phyloP scores from a whole-genome alignment of 37 sponge, comb jelly and placozoan species.

The Bolinopsis microptera region DNA sequence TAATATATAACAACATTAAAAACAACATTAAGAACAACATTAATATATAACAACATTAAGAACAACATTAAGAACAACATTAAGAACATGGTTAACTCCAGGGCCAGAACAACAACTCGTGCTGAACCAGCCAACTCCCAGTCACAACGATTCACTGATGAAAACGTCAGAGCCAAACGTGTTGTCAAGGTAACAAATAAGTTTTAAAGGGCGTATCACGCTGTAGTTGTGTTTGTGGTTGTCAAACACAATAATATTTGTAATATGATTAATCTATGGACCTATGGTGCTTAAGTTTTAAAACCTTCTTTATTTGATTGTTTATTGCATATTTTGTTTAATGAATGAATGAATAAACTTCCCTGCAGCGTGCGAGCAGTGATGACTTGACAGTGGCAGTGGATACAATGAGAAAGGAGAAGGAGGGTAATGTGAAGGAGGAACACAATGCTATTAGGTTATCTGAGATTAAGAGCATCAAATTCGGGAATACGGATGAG shows the following conservation, averaged over 20 bases:
- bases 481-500: neutral
- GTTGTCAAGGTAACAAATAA: neutral
- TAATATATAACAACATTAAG: no score
- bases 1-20: no score
- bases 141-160: constrained; percentile 30
- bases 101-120: neutral
- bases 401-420: neutral
- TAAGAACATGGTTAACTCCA: no score
- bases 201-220: no score
- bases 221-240: no score
- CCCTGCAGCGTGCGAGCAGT: neutral
- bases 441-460: neutral
- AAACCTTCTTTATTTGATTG: neutral
- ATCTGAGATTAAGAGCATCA: neutral
- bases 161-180: constrained; percentile 2
- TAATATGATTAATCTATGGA: no score
- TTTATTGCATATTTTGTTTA: neutral
- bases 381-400: neutral
- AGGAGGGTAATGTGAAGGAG: neutral
- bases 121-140: constrained; percentile 10
- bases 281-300: neutral
- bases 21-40: no score
- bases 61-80: no score
- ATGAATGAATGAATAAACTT: no score
- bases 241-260: no score